Conservation (phyloP, 2,888 invertebrate genomes). For the Embidobia sp. region DNA sequence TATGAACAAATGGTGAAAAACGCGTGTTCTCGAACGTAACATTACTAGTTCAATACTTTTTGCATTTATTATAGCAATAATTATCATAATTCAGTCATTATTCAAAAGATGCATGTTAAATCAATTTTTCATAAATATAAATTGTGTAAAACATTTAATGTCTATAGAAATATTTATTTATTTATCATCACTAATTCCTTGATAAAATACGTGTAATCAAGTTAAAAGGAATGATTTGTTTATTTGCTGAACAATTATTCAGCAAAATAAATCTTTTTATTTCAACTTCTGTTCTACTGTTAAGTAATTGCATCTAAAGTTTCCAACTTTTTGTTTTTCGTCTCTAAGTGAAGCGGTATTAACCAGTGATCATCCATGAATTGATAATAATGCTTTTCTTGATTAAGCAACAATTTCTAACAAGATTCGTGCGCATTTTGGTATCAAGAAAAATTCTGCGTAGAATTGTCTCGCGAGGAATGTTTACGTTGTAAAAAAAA, state of each 20-base stretch:
- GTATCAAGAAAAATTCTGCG: constrained; percentile 12
- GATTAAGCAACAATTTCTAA: constrained; percentile 33
- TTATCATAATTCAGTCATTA: too few relatives aligned
- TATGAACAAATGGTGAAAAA: constrained; percentile 38
- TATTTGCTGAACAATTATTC: not conserved
- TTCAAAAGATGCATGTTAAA: too few relatives aligned
- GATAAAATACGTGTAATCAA: too few relatives aligned
- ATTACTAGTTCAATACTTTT: constrained; percentile 40
- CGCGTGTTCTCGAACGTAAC: constrained; percentile 6
- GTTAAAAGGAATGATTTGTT: not conserved
- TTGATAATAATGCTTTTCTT: constrained; percentile 17
- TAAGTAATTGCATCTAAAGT: constrained; percentile 3
- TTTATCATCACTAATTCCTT: too few relatives aligned
- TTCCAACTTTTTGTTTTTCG: constrained; percentile 1
- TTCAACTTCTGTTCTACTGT: constrained; percentile 6
- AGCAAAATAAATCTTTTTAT: constrained; percentile 5
- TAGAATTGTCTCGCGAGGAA: constrained; percentile 9
- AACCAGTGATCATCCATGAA: constrained; percentile 33
- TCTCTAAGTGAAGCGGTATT: constrained; percentile 13
- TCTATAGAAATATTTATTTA: too few relatives aligned
- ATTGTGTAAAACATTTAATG: too few relatives aligned
- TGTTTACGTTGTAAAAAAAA: constrained; percentile 7
- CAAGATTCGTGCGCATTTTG: constrained; percentile 3
- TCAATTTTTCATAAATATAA: too few relatives aligned
- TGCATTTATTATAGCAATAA: too few relatives aligned